Evolutionary conservation across 1,140 invertebrate genomes (phyloP).

Genomic region (Ptiloglossa arizonensis): DNA sequence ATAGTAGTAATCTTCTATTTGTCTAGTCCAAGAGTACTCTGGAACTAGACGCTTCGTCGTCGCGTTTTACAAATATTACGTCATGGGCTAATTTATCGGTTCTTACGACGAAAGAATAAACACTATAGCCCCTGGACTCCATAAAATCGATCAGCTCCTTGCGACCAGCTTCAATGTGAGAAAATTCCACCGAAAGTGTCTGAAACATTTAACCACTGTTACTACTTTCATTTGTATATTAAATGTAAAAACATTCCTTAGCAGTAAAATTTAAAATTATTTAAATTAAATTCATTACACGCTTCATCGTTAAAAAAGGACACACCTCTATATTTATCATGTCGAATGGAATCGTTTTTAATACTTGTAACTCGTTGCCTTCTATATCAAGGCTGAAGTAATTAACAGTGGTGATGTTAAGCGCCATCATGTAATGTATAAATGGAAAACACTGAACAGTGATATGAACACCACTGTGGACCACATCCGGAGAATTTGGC

Average conservation of each 20-base stretch:
- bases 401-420: conserved; percentile 76
- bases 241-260: neutral
- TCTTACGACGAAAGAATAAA: conserved; percentile 75
- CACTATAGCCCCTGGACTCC: conserved; percentile 73
- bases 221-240: conserved; percentile 29
- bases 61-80: conserved; percentile 78
- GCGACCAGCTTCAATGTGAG: conserved; percentile 71
- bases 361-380: conserved; percentile 82
- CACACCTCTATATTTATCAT: conserved; percentile 78
- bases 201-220: conserved; percentile 28
- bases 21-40: neutral
- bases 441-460: conserved; percentile 83
- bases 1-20: neutral
- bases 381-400: conserved; percentile 83
- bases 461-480: conserved; percentile 65
- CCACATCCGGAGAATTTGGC: conserved; percentile 62
- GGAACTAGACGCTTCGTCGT: neutral
- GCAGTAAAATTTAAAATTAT: neutral
- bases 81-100: conserved; percentile 78
- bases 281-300: too few species aligned
- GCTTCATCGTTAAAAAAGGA: neutral
- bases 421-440: conserved; percentile 79
- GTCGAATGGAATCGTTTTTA: conserved; percentile 83
- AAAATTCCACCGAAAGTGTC: conserved; percentile 78
- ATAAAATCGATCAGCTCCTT: conserved; percentile 74